Percentiles rank a stretch among this genome's conserved stretches.
phyloP scores from a whole-genome alignment of 2,888 invertebrate genomes.

The Apotomis betuletana region DNA sequence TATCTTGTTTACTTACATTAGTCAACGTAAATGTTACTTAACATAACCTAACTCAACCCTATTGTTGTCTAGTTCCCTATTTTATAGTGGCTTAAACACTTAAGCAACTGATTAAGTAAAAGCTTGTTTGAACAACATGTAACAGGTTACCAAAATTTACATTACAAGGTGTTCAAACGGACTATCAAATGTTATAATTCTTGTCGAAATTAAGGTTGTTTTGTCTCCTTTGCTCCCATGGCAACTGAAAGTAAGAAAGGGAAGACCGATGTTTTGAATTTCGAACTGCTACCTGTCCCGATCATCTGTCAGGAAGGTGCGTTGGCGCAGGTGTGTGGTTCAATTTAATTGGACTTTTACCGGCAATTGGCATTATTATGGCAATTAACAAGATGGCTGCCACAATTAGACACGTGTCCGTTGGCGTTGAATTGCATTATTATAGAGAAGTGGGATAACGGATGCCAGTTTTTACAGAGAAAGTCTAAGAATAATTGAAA shows the following conservation, averaged over 20 bases:
- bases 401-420: constrained; percentile 17
- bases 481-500: constrained; percentile 4
- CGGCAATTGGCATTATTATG: constrained; percentile 38
- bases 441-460: constrained; percentile 26
- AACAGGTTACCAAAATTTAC: constrained; percentile 13
- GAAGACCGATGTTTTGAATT: constrained; percentile 3
- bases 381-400: constrained; percentile 23
- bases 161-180: constrained; percentile 29
- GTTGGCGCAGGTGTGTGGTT: constrained; percentile 55
- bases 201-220: neutral
- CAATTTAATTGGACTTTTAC: constrained; percentile 48
- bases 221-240: neutral
- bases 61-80: constrained; percentile 1
- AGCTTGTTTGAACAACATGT: constrained; percentile 5
- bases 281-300: constrained; percentile 34
- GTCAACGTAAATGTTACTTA: constrained; percentile 4
- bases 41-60: constrained; percentile 19
- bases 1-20: constrained; percentile 18
- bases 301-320: constrained; percentile 59
- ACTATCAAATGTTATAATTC: neutral
- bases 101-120: constrained; percentile 18
- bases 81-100: constrained; percentile 16
- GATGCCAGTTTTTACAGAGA: constrained; percentile 22
- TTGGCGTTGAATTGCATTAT: constrained; percentile 18
- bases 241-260: neutral